Evolutionary conservation across 2,113 vertebrate genomes (phyloP).

Genomic region (Arothron firmamentum): DNA sequence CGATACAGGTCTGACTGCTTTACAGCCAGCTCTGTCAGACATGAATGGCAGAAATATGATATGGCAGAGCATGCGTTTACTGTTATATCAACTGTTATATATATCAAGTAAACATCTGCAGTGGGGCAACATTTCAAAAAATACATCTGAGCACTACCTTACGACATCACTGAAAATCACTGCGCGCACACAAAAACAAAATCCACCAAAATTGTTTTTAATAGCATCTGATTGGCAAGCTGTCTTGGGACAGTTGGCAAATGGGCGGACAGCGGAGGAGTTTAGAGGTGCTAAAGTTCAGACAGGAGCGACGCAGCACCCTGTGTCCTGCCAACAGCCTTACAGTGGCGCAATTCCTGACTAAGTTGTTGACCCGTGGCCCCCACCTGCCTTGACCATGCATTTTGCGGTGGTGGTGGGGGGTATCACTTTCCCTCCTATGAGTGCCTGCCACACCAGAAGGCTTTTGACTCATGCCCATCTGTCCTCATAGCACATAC

Average conservation of each 20-base stretch:
- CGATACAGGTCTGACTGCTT: conserved; percentile 29
- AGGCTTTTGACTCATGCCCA: conserved; percentile 80
- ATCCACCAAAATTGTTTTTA: conserved; percentile 64
- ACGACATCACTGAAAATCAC: too few relatives aligned
- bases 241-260: conserved; percentile 77
- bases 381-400: conserved; percentile 72
- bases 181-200: conserved; percentile 35
- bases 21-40: conserved; percentile 38
- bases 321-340: conserved; percentile 72
- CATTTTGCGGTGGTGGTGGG: conserved; percentile 51
- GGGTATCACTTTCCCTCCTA: conserved; percentile 49
- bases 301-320: conserved; percentile 70
- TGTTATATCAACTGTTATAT: conserved; percentile 2
- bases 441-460: conserved; percentile 68
- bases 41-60: conserved; percentile 27
- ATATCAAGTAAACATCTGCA: conserved; percentile 8
- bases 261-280: conserved; percentile 77
- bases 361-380: conserved; percentile 74
- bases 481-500: conserved; percentile 74
- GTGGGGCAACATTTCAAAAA: conserved; percentile 15
- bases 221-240: conserved; percentile 74
- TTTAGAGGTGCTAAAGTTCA: conserved; percentile 78
- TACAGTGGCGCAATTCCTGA: conserved; percentile 70
- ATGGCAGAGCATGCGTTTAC: conserved; percentile 4
- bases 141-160: background rate